Evolutionary conservation across 2,797 vertebrate species (phyloP), one percentile per base, ranked within the genome.

Genomic region (Setipinna tenuifilis): DNA sequence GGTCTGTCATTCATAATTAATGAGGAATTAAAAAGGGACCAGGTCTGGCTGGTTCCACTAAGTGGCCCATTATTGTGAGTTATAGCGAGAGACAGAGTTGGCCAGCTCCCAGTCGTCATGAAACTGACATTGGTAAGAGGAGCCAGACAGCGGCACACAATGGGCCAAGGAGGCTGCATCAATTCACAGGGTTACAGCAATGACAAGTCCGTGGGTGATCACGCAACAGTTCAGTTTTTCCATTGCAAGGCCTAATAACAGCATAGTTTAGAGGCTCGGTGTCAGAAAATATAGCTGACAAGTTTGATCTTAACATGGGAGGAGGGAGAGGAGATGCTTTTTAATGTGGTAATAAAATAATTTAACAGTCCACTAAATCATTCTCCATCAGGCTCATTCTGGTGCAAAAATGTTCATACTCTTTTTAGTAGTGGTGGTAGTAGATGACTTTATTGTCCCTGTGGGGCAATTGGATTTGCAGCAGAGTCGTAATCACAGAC

Each of bases 1-100:
- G 58, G 28, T 68, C 12, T 71, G 62, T 28, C 84, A 84, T 88
- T 82, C 75, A 88, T 87, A 86, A 89, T 89, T 88, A 85, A 87
- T 71, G 65, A 71, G 28, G 28, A 21, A 11, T 5, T 71, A 16
- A 71, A 71, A 71, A 31, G 65, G 62, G 62, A 14, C 25, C 62
- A 68, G 23, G 11, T 68, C 11, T 28, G 23, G 12, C 62, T 68
- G 62, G 14, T 35, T 71, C 25, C 25, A 71, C 65, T 71, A 31
- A 6, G 25, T 6, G 28, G 2, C 11, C 12, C 28, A 71, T 71
- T 71, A 71, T 71, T 4, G 6, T 17, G 28, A 6, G 65, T 35
- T 65, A 65, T 28, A 19, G 62, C 9, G 0, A 25, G 62, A 65
- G 7, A 65, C 23, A 65, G 62, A 11, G 11, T 23, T 25, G 58